Conservation (phyloP, 1,140 invertebrate genomes). For the Triops cancriformis region DNA sequence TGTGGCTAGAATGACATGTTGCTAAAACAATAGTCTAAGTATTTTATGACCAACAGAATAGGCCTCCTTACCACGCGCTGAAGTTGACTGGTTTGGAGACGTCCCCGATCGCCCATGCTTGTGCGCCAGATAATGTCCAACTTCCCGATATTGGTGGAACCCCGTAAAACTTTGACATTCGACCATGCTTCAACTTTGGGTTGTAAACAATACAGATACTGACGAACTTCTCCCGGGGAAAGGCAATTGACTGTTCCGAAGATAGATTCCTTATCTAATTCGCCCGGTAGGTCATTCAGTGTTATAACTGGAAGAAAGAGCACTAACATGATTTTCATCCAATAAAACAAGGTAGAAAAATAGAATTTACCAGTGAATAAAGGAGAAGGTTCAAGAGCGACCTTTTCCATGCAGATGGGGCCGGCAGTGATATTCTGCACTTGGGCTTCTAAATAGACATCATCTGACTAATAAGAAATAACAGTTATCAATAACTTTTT, state of each 20-base stretch:
- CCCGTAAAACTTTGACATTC: conserved; percentile 64
- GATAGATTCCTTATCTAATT: conserved; percentile 55
- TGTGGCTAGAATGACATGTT: too few relatives aligned
- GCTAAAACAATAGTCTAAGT: too few relatives aligned
- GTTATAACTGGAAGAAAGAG: background rate
- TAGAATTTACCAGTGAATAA: conserved; percentile 59
- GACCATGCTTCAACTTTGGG: conserved; percentile 62
- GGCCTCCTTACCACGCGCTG: conserved; percentile 63
- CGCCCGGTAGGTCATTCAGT: conserved; percentile 1
- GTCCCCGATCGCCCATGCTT: conserved; percentile 86
- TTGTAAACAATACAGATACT: conserved; percentile 86
- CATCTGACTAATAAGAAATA: conserved; percentile 59
- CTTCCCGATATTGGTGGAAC: conserved; percentile 87
- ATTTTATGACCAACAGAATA: too few relatives aligned
- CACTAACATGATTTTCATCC: background rate
- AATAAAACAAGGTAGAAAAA: background rate
- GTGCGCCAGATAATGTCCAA: conserved; percentile 96
- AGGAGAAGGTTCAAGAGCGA: conserved; percentile 79
- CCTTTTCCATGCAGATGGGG: conserved; percentile 84
- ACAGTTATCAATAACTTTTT: background rate
- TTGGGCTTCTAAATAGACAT: conserved; percentile 94
- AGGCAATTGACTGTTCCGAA: conserved; percentile 79
- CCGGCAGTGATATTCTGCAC: conserved; percentile 87
- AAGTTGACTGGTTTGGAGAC: conserved; percentile 89
- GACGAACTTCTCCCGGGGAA: conserved; percentile 54